These are phyloP conservation scores for Alitta virens DNA, from an alignment of 2,888 invertebrate species.

Conservation along the genomic window DNA sequence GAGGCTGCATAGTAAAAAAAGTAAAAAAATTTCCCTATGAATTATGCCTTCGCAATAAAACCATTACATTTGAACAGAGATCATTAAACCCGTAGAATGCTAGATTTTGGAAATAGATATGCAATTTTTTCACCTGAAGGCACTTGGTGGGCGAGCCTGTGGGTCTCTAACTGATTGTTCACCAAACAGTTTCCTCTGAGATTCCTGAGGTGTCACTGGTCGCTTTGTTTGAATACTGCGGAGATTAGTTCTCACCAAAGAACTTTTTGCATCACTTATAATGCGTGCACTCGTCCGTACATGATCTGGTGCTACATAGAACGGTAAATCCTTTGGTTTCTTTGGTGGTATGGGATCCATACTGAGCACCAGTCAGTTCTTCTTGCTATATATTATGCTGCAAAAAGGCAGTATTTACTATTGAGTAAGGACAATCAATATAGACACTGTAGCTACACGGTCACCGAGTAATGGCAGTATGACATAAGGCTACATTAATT, in stretches of 20 bases:
- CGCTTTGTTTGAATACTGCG: conserved; percentile 72
- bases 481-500: no score
- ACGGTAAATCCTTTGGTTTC: conserved; percentile 22
- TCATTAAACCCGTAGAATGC: no score
- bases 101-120: no score
- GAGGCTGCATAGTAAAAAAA: conserved; percentile 45
- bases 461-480: no score
- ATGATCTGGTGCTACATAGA: conserved; percentile 41
- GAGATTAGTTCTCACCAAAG: conserved; percentile 49
- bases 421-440: no score
- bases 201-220: conserved; percentile 82
- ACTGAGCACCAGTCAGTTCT: no score
- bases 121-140: conserved; percentile 50
- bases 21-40: no score
- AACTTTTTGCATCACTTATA: conserved; percentile 51
- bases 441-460: no score
- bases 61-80: no score
- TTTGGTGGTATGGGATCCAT: conserved; percentile 12
- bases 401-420: no score
- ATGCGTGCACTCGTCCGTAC: conserved; percentile 48
- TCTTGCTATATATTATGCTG: no score
- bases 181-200: conserved; percentile 75
- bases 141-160: conserved; percentile 53
- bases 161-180: conserved; percentile 43
- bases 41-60: no score